phyloP scores from a whole-genome alignment of 1,140 invertebrate genomes.

The Drosophila navojoa region DNA sequence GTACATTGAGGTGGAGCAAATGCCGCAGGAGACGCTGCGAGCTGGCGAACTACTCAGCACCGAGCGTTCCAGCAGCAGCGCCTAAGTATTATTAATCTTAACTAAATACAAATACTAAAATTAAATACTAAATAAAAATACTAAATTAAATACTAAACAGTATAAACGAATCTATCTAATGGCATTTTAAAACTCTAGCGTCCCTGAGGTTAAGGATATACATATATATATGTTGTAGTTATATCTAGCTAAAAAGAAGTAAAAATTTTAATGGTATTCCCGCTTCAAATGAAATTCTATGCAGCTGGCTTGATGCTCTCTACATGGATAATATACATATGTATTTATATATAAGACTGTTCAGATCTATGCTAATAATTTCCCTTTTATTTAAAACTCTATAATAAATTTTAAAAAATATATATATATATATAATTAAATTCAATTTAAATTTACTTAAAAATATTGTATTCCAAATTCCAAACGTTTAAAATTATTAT shows the following conservation, averaged over 20 bases:
- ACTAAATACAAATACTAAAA: no score
- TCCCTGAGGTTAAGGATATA: not conserved
- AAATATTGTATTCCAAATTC: no score
- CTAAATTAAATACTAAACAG: not conserved
- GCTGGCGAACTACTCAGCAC: conserved; percentile 36
- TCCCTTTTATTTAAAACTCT: not conserved
- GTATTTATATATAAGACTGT: conserved; percentile 13
- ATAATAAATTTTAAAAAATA: no score
- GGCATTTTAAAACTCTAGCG: conserved; percentile 6
- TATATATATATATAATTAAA: no score
- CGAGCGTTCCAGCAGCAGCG: conserved; percentile 69
- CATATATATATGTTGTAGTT: not conserved
- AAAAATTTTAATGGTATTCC: conserved; percentile 9
- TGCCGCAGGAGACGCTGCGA: conserved; percentile 59
- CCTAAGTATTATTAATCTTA: conserved; percentile 21
- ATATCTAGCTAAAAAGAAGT: not conserved
- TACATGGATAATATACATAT: not conserved
- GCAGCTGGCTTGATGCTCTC: not conserved
- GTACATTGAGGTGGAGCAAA: conserved; percentile 83
- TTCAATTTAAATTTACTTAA: no score
- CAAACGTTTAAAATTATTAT: no score
- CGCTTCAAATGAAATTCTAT: not conserved
- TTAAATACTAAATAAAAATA: not conserved
- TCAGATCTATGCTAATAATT: not conserved
- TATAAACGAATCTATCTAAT: conserved; percentile 1